Conservation (phyloP, 2,113 vertebrate genomes). For the Promerops cafer region DNA sequence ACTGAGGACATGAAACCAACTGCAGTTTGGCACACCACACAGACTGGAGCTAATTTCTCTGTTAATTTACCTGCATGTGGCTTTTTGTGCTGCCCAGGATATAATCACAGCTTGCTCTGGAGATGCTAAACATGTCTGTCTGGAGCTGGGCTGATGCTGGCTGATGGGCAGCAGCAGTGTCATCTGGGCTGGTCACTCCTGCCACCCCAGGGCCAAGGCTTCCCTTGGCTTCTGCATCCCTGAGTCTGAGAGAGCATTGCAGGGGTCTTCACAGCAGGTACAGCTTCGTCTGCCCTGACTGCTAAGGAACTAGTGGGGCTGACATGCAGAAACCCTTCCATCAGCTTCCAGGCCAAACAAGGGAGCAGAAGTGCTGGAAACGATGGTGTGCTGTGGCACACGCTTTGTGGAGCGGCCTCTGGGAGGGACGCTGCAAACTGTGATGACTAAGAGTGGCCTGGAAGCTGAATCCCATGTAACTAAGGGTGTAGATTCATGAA, state of each 20-base stretch:
- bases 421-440: not conserved
- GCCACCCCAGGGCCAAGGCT: not conserved
- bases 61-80: not conserved
- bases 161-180: not conserved
- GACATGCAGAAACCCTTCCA: not conserved
- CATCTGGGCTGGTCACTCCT: not conserved
- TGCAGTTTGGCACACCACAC: not conserved
- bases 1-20: not conserved
- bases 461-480: not conserved
- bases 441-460: not conserved
- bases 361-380: not conserved
- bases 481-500: not conserved
- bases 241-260: fast-evolving
- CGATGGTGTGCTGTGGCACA: not conserved
- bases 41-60: not conserved
- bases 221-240: not conserved
- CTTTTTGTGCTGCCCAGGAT: not conserved
- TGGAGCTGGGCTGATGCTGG: not conserved
- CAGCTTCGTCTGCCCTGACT: not conserved
- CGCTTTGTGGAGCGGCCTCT: not conserved
- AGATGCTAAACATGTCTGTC: not conserved
- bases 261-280: not conserved
- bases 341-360: not conserved
- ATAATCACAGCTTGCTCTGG: not conserved
- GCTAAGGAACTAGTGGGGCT: not conserved